These are phyloP conservation scores for Apis dorsata DNA, from an alignment of 1,140 invertebrate genomes.

Conservation along the genomic window DNA sequence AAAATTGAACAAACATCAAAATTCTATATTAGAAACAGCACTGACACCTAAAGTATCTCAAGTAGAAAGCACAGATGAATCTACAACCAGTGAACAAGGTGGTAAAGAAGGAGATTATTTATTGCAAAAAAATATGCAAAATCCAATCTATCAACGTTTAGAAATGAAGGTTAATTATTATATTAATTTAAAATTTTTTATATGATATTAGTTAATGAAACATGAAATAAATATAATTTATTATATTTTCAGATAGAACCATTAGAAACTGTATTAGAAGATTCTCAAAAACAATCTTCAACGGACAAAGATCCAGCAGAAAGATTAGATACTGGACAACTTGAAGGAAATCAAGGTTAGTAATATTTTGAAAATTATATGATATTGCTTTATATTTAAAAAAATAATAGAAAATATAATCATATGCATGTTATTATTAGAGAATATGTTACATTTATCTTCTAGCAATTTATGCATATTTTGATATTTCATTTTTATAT, in stretches of 20 bases:
- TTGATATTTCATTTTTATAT: constrained; percentile 1
- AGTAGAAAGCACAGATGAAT: constrained; percentile 63
- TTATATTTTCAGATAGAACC: constrained; percentile 70
- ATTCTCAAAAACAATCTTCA: constrained; percentile 64
- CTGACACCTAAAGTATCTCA: constrained; percentile 66
- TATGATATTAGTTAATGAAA: background rate
- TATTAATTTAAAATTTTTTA: background rate
- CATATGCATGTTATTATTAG: background rate
- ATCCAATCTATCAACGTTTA: constrained; percentile 71
- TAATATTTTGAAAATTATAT: constrained; percentile 37
- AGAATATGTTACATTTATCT: constrained; percentile 6
- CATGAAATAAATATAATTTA: background rate
- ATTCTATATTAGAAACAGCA: constrained; percentile 73
- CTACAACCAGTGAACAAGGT: constrained; percentile 68
- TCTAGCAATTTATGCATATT: background rate
- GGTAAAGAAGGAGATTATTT: constrained; percentile 65
- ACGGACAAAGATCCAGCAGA: constrained; percentile 65
- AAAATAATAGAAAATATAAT: background rate
- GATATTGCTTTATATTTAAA: background rate
- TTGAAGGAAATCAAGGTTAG: constrained; percentile 70
- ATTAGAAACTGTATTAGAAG: constrained; percentile 68
- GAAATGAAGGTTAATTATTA: constrained; percentile 74
- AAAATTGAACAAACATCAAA: constrained; percentile 64
- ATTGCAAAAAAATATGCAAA: constrained; percentile 61
- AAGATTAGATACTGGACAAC: constrained; percentile 67